A percentile compares a stretch with the other conserved stretches of the same genome.
phyloP scores from a whole-genome alignment of 2,888 invertebrate species.

The Chrysotoxum bicinctum region DNA sequence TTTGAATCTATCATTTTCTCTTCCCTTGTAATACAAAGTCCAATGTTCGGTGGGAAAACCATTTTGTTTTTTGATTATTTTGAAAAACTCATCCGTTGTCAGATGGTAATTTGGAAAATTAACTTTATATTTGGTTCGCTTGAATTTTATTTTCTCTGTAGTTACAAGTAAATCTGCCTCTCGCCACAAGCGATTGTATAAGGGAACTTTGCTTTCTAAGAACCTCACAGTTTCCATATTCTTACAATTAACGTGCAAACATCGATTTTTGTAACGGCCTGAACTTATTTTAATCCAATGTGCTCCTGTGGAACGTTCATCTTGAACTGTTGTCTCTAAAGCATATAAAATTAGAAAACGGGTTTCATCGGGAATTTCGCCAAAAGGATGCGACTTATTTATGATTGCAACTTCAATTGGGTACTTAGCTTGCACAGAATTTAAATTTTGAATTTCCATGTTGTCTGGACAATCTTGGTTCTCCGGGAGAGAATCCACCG shows the following conservation, averaged over 20 bases:
- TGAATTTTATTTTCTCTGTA: background rate
- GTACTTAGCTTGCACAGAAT: background rate
- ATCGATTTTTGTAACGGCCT: background rate
- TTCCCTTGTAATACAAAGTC: background rate
- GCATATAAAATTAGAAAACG: background rate
- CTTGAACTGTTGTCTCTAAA: background rate
- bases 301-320: background rate
- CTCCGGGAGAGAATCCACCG: background rate
- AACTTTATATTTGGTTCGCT: background rate
- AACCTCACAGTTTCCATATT: background rate
- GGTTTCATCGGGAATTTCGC: background rate
- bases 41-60: slow-evolving; percentile 24
- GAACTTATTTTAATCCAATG: background rate
- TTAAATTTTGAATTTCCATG: fast-evolving
- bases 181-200: slow-evolving; percentile 1
- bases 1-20: background rate
- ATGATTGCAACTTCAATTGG: slow-evolving; percentile 3
- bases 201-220: background rate
- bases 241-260: background rate
- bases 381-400: background rate
- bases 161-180: background rate
- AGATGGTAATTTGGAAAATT: background rate
- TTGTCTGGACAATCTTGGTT: too few relatives aligned
- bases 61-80: slow-evolving; percentile 47
- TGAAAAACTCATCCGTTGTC: slow-evolving; percentile 23